These are phyloP conservation scores for Anthoscopus minutus DNA, from an alignment of 2,113 vertebrate genomes.

Conservation along the genomic window DNA sequence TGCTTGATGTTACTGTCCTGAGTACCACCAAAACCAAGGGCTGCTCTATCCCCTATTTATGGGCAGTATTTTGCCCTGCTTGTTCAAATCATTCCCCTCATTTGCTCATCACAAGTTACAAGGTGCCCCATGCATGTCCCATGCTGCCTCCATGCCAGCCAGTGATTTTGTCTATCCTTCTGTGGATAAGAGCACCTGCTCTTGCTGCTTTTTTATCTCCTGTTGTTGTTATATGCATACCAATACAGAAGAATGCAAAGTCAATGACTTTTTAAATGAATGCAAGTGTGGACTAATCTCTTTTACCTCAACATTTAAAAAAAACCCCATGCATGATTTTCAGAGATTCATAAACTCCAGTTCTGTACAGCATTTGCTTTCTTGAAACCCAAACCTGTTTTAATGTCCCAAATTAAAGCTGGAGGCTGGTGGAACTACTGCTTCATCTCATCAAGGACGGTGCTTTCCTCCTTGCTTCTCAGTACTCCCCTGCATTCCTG, in stretches of 20 bases:
- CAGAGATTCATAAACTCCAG: neutral
- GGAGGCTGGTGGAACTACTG: neutral
- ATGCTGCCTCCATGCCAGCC: fast-evolving
- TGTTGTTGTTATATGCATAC: neutral
- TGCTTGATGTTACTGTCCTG: neutral
- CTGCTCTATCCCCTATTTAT: neutral
- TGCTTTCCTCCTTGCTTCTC: neutral
- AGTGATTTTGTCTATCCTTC: neutral
- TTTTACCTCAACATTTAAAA: neutral
- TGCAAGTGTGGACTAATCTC: neutral
- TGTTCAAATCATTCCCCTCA: neutral
- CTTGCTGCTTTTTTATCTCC: neutral
- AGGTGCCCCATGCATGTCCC: neutral
- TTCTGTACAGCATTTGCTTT: neutral
- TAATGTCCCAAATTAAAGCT: neutral
- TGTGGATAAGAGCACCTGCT: fast-evolving
- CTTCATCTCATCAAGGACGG: fast-evolving
- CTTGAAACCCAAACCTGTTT: neutral
- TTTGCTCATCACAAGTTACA: neutral
- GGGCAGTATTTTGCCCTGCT: neutral
- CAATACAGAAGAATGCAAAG: neutral
- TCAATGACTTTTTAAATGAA: neutral
- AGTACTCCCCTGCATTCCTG: neutral
- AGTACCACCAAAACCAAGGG: neutral
- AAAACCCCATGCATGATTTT: neutral